Evolutionary conservation across 2,888 invertebrate genomes (phyloP).

Genomic region (Drosophila quinaria): DNA sequence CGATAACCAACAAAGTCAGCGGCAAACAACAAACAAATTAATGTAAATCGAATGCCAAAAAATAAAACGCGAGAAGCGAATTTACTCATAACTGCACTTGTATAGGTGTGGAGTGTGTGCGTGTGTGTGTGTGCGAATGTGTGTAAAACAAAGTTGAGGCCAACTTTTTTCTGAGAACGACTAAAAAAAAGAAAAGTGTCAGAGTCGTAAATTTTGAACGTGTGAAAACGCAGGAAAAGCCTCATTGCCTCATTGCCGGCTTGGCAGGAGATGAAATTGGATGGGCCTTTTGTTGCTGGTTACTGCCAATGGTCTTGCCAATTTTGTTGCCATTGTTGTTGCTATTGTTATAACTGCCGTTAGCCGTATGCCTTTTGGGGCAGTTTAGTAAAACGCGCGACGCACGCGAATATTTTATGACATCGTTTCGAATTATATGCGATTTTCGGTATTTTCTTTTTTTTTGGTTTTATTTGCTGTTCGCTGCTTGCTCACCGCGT

Average conservation of each 20-base stretch:
- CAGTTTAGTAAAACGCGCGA: constrained; percentile 67
- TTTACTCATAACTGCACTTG: constrained; percentile 27
- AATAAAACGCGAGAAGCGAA: constrained; percentile 43
- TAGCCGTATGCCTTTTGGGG: constrained; percentile 60
- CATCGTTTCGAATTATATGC: constrained; percentile 75
- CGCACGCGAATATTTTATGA: constrained; percentile 80
- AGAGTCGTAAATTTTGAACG: constrained; percentile 77
- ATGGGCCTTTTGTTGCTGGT: constrained; percentile 50
- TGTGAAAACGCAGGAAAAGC: constrained; percentile 78
- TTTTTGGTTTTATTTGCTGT: not conserved
- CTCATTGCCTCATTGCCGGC: constrained; percentile 75
- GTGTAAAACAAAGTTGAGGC: constrained; percentile 37
- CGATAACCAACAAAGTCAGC: constrained; percentile 24
- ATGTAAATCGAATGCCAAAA: constrained; percentile 35
- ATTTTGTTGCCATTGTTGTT: constrained; percentile 50
- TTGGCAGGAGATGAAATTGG: constrained; percentile 65
- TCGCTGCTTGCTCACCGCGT: constrained; percentile 43
- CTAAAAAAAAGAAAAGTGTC: constrained; percentile 43
- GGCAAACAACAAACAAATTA: constrained; percentile 36
- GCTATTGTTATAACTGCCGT: constrained; percentile 44
- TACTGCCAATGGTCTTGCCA: constrained; percentile 40
- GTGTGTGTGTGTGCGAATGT: constrained; percentile 34
- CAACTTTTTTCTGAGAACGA: constrained; percentile 34
- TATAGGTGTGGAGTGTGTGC: constrained; percentile 22
- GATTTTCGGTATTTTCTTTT: constrained; percentile 39